These are phyloP conservation scores for Muscicapa adusta DNA, from an alignment of 2,113 vertebrate genomes.

Conservation along the genomic window DNA sequence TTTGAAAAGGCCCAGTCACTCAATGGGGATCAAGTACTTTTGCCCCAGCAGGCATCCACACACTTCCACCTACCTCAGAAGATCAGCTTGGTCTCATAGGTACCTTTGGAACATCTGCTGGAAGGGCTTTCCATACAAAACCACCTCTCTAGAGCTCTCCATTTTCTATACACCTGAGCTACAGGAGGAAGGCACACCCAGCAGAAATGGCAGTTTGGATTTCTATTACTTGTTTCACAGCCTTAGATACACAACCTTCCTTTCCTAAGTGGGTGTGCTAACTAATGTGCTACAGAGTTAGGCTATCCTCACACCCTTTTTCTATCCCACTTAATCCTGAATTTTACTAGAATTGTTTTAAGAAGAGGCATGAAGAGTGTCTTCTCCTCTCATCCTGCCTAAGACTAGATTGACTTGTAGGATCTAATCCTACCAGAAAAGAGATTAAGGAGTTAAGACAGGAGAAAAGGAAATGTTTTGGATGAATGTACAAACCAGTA, in stretches of 20 bases:
- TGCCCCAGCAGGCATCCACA: neutral
- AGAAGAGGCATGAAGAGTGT: neutral
- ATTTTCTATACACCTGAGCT: neutral
- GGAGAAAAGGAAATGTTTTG: neutral
- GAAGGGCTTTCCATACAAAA: neutral
- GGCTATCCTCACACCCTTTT: neutral
- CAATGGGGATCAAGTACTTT: neutral
- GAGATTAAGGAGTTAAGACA: neutral
- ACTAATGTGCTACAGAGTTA: neutral
- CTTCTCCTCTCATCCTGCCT: neutral
- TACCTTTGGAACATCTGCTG: neutral
- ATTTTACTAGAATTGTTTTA: neutral
- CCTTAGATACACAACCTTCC: neutral
- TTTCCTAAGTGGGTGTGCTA: neutral
- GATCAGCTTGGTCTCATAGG: neutral
- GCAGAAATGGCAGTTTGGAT: neutral
- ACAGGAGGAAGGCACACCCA: neutral
- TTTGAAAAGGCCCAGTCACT: neutral
- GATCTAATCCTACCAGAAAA: neutral
- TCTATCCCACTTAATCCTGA: neutral
- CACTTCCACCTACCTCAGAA: neutral
- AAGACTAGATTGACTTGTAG: neutral
- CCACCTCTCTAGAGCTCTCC: neutral
- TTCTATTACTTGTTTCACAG: neutral
- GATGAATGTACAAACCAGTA: neutral